Evolutionary conservation across 2,888 invertebrate genomes (phyloP), one percentile per base, ranked within the genome.

Genomic region (Scaptomyza parva): DNA sequence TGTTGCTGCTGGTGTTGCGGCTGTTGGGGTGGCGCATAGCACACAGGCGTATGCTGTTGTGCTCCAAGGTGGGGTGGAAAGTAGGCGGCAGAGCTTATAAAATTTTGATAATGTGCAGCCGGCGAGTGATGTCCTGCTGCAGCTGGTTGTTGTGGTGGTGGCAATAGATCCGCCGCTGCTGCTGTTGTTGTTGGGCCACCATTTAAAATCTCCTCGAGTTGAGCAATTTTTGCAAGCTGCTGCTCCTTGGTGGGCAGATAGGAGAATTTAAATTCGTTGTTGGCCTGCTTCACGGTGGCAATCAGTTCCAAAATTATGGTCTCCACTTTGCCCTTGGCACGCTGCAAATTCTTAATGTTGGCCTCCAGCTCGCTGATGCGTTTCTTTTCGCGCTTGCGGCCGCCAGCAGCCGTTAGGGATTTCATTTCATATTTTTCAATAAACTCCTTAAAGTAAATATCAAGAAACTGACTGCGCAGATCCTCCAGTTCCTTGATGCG

Each of bases 161-260:
- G 11, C 17, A 45, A 28, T 7, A 30, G 1, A 30, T 30, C 9
- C 18, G 20, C 20, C 7, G 58, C 48, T 22, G 66, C 14, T 24
- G 66, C n/a, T 33, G 47, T 33, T n/a, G 44, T 14, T n/a, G 20
- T 2, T 14, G 57, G 59, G 12, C 47, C 57, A 11, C 66, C 72
- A 5, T 43, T 72, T 14, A 71, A 18, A n/a, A 80, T 57, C 41
- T 71, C 68, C 52, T 89, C 84, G 12, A 89, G 68, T 47, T 89
- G 76, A 1, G 87, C 79, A 17, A 91, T 63, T 39, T 90, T 90
- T 28, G 89, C 89, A 44, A 89, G 48, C 66, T 91, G 91, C 57
- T 91, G 91, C 67, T 92, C 91, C 70, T 91, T 92, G 57, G 92
- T 91, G 24, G 92, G 92, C 70, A 92, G 70, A 66, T 92, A 92